Base-by-base conservation (phyloP, 2,888 invertebrate genomes). In the Oscheius onirici region DNA sequence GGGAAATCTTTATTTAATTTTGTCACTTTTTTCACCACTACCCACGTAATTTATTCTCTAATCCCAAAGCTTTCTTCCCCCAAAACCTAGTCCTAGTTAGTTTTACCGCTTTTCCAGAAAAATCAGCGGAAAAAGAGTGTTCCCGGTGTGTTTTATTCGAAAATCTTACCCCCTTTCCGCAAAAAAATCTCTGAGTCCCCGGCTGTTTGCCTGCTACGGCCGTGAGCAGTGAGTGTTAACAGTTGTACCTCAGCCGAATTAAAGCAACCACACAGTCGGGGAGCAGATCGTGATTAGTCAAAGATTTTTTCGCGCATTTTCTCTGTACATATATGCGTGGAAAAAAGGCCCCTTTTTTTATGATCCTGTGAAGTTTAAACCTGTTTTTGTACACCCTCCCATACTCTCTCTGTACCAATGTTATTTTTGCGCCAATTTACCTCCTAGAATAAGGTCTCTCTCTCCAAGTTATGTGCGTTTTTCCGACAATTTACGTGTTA, bases 261-360 rank as follows among this genome's bases (percentile, higher is more conserved):
- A 46, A 46, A 20, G 49, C 34, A 26, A 26, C 63, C 63, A 28
- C 34, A 63, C 63, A 49, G 49, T 34, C 63, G 20, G 49, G 28
- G 49, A 63, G 26, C 63, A 63, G 63, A 49, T 20, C 49, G 63
- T 63, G 63, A 63, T 63, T 63, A 63, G 63, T 63, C 63, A 63
- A 63, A 63, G 63, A 63, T 49, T 49, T 43, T 15, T 26, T 17
- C 17, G 17, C 49, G 10, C 22, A 49, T 22, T 40, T 58, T 40
- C 17, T 58, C n/a, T 15, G n/a, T 17, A n/a, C 34, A 13, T 20
- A 15, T 28, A 13, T 40, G 41, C 17, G 6, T 13, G 46, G 20
- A 5, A 13, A n/a, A n/a, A n/a, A n/a, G n/a, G n/a, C n/a, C n/a
- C n/a, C n/a, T n/a, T n/a, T n/a, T n/a, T 46, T 15, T 20, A 2